Base-by-base conservation (phyloP, 1,140 invertebrate genomes). In the Ceratina japonica region DNA sequence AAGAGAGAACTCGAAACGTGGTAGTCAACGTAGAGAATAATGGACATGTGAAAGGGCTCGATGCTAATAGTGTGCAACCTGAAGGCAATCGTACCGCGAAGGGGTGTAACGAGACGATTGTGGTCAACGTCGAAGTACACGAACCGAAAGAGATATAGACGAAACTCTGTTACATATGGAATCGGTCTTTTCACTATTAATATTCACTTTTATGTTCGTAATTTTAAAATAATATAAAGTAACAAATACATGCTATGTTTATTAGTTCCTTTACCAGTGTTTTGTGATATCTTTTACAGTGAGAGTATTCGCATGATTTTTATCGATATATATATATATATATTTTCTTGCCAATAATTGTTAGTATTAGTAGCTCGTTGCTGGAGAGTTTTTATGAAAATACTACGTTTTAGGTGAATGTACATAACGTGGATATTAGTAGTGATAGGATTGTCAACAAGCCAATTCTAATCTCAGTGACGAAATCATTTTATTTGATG, bases 121-220 rank as follows among this genome's bases (percentile, higher is more conserved):
- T 90, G 52, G 84, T 90, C 59, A 86, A 90, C 64, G 89, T 87
- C 18, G 86, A 91, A 65, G 76, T 91, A 59, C 86, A 91, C 80
- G 86, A 87, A 44, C 72, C 71, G 37, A 85, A 70, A 58, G 81
- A 87, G 12, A 80, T 66, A 16, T 56, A 13, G 22, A 10, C 44
- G 7, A 22, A 51, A 49, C 31, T 65, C 31, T 24, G 7, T 56
- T 56, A 16, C 52, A 3, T 31, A 4, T 37, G 4, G 22, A n/a
- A 68, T 24, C 13, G 64, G 13, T 51, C 22, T 49, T 52, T 18
- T 52, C 22, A 18, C 3, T 68, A 24, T 49, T 52, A 52, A 68
- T 52, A 52, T 52, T 68, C 65, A 52, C 15, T 24, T 68, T 68
- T 52, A 18, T 18, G 22, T 24, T 10, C 37, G n/a, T 49, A 22